Base-by-base conservation (phyloP, 2,113 vertebrate genomes). In the Chaetodon trifascialis region DNA sequence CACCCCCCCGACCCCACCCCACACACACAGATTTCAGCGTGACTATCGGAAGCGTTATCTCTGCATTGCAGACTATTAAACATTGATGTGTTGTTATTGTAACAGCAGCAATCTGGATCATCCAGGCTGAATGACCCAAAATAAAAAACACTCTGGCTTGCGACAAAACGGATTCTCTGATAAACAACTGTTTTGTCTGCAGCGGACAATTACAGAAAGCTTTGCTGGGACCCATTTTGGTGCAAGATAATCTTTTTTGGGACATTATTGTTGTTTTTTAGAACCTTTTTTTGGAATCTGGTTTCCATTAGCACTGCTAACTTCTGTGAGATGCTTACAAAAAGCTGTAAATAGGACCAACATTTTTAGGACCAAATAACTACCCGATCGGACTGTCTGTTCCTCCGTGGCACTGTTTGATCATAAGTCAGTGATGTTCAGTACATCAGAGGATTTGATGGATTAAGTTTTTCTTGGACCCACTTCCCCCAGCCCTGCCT, bases 41-140 rank as follows among this genome's bases (percentile, higher is more conserved):
- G 79, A 85, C 84, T 87, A 88, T 93, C 84, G 59, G 67, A 79
- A 38, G 77, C 52, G 63, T 88, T 93, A 92, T 91, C 89, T 85
- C 89, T 89, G 88, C 90, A 92, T 79, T 91, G 93, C 93, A 93
- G 92, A 83, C 83, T 89, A 92, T 94, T 94, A 94, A 93, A 93
- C 89, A 93, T 93, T 91, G 85, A 93, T 95, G 90, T 82, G 83
- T 87, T 92, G 83, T 89, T 92, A 86, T 89, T 91, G 89, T 91
- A 93, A 93, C 78, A 74, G 84, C 73, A 85, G 88, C 86, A 92
- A 90, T 93, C 85, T 91, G 91, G 92, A 91, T 93, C 89, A 93
- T 91, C 79, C 89, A 83, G 82, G 72, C 91, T 93, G 88, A 92
- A 88, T 92, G 82, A 90, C 85, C 91, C 81, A 90, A 90, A 92